Conservation (phyloP, 2,797 vertebrate species). For the Syngnathus acus region DNA sequence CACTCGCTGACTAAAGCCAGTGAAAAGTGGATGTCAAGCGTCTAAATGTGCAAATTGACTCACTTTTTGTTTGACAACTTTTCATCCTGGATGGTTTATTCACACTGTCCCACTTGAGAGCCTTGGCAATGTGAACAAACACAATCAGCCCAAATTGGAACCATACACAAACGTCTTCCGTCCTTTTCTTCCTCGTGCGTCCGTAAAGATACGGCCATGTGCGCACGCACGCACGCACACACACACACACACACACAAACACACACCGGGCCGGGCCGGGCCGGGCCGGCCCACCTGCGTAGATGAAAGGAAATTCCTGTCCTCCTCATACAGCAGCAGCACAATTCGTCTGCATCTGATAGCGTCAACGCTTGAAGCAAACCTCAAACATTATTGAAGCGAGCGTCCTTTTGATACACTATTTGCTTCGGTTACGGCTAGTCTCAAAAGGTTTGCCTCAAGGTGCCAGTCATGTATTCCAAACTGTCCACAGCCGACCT, state of each 20-base stretch:
- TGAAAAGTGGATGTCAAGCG: neutral
- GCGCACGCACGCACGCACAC: constrained; percentile 11
- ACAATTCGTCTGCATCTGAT: constrained; percentile 76
- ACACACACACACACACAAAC: constrained; percentile 11
- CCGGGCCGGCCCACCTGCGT: constrained; percentile 62
- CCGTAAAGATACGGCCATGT: constrained; percentile 4
- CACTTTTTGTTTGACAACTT: neutral
- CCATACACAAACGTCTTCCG: constrained; percentile 4
- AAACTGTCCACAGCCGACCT: no score
- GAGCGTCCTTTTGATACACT: neutral
- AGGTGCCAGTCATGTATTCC: neutral
- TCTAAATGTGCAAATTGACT: neutral
- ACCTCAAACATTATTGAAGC: neutral
- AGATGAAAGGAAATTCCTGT: constrained; percentile 80
- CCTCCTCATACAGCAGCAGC: constrained; percentile 67
- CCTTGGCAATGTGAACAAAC: constrained; percentile 9
- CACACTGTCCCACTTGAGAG: constrained; percentile 5
- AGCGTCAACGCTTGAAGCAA: constrained; percentile 23
- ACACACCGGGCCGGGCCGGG: constrained; percentile 32
- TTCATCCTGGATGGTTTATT: constrained; percentile 15
- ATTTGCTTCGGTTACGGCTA: neutral
- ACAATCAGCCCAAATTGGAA: constrained; percentile 9
- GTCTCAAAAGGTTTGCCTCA: neutral
- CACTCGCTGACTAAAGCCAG: neutral
- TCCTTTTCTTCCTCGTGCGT: constrained; percentile 1